A percentile compares a stretch with the other conserved stretches of the same genome.
phyloP scores from a whole-genome alignment of 1,140 invertebrate species.

The Araneus ventricosus region DNA sequence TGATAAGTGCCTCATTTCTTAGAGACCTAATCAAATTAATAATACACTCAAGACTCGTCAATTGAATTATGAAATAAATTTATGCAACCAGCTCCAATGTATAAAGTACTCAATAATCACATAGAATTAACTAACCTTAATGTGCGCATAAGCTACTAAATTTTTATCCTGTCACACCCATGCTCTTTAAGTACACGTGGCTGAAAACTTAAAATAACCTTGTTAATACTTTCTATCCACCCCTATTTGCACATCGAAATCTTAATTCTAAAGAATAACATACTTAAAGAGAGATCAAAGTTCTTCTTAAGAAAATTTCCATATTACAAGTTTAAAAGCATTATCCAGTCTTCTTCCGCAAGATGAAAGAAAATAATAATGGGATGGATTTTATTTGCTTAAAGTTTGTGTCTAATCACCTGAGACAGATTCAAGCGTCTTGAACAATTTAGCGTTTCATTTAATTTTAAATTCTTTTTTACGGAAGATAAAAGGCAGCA shows the following conservation, averaged over 20 bases:
- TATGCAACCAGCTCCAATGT: too few relatives aligned
- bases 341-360: background rate
- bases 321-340: background rate
- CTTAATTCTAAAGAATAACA: background rate
- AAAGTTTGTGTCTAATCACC: background rate
- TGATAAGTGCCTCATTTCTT: too few relatives aligned
- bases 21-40: too few relatives aligned
- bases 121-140: too few relatives aligned
- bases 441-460: background rate
- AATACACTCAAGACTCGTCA: too few relatives aligned
- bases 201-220: background rate
- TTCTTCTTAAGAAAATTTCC: background rate
- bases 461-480: conserved; percentile 26
- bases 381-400: background rate
- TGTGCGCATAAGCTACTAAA: too few relatives aligned
- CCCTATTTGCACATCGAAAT: background rate
- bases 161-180: too few relatives aligned
- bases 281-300: background rate
- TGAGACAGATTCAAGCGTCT: background rate
- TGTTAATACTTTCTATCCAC: background rate
- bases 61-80: too few relatives aligned
- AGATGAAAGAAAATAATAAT: background rate
- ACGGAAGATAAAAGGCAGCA: conserved; percentile 1
- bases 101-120: too few relatives aligned
- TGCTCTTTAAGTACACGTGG: too few relatives aligned